Percentiles rank a stretch among this genome's conserved stretches.
phyloP scores from a whole-genome alignment of 2,888 invertebrate genomes.

The Aphrophora alni region DNA sequence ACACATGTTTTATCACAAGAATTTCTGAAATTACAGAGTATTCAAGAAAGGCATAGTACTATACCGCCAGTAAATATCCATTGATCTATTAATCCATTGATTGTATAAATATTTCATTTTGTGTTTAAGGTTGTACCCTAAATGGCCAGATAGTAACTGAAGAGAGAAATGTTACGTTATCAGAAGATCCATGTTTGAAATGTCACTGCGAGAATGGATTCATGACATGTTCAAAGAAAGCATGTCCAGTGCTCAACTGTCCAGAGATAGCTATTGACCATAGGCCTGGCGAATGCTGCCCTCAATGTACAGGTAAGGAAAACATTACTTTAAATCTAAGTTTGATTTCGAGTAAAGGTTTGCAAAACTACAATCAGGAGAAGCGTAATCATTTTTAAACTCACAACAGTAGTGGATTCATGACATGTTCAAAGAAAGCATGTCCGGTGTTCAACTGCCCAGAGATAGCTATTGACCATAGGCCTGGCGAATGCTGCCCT shows the following conservation, averaged over 20 bases:
- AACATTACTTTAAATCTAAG: neutral
- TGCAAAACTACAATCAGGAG: too few relatives aligned
- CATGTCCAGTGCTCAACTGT: constrained; percentile 90
- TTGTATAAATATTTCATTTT: too few relatives aligned
- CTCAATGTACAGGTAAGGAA: constrained; percentile 61
- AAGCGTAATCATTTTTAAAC: too few relatives aligned
- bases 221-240: constrained; percentile 80
- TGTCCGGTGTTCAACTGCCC: constrained; percentile 91
- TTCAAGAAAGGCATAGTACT: too few relatives aligned
- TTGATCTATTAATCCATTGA: too few relatives aligned
- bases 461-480: constrained; percentile 68
- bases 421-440: constrained; percentile 83
- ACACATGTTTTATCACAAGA: too few relatives aligned
- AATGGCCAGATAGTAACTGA: constrained; percentile 81
- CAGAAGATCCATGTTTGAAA: constrained; percentile 86
- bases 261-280: constrained; percentile 70
- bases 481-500: constrained; percentile 83
- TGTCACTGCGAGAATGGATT: constrained; percentile 76
- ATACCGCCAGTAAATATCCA: too few relatives aligned
- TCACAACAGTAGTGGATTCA: too few relatives aligned
- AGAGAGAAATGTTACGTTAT: constrained; percentile 76
- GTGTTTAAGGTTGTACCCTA: constrained; percentile 74
- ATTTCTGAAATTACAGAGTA: too few relatives aligned
- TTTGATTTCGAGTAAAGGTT: too few relatives aligned
- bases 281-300: constrained; percentile 83